Conservation (phyloP, 2,888 invertebrate species). For the Idaea biselata region DNA sequence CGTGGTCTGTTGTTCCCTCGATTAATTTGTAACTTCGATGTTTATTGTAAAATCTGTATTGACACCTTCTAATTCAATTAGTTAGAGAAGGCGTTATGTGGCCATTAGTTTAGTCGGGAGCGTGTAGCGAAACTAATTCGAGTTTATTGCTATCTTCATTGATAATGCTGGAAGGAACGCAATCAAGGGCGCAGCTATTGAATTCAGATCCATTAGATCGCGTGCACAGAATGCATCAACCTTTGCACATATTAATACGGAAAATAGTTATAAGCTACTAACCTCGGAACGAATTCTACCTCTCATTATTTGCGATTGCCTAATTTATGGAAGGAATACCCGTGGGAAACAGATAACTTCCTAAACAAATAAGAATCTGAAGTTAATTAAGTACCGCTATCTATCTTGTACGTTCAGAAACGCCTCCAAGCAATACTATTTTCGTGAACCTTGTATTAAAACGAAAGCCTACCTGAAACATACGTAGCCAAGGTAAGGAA, state of each 20-base stretch:
- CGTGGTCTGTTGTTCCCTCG: slow-evolving; percentile 20
- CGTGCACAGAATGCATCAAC: slow-evolving; percentile 11
- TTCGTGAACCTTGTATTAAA: slow-evolving; percentile 19
- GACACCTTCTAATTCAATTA: slow-evolving; percentile 35
- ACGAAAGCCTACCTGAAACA: slow-evolving; percentile 25
- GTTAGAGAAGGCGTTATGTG: slow-evolving; percentile 18
- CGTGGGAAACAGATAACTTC: not conserved
- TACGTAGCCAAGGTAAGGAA: slow-evolving; percentile 17
- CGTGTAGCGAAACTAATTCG: slow-evolving; percentile 30
- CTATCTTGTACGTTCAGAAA: slow-evolving; percentile 9
- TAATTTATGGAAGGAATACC: not conserved
- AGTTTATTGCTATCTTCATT: slow-evolving; percentile 36
- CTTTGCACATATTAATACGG: slow-evolving; percentile 1
- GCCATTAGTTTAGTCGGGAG: slow-evolving; percentile 24
- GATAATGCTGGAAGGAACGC: slow-evolving; percentile 39
- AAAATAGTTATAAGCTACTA: slow-evolving; percentile 13
- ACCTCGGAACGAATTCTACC: slow-evolving; percentile 9
- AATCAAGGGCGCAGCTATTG: slow-evolving; percentile 44
- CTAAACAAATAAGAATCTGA: not conserved
- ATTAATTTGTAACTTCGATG: slow-evolving; percentile 15
- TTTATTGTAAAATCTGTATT: slow-evolving; percentile 24
- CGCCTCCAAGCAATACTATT: slow-evolving; percentile 17
- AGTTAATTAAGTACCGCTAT: not conserved
- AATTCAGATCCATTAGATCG: slow-evolving; percentile 43
- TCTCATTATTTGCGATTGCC: not conserved